phyloP scores from a whole-genome alignment of 2,888 invertebrate genomes.

The Athalia rosae region DNA sequence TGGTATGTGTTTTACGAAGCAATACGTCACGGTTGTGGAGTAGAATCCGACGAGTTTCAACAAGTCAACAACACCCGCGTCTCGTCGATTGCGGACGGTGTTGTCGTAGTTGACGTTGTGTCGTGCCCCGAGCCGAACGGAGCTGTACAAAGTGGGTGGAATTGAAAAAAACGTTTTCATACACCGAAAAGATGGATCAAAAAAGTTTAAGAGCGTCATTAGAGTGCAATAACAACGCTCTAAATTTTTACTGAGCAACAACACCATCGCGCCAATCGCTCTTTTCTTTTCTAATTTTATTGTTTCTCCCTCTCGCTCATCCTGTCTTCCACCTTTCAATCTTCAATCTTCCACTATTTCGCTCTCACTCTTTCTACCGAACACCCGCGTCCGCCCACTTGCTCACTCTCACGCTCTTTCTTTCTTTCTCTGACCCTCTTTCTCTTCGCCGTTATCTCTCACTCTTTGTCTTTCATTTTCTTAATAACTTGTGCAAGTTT shows the following conservation, averaged over 20 bases:
- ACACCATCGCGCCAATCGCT: slow-evolving; percentile 12
- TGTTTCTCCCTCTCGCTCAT: slow-evolving; percentile 14
- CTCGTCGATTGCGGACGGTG: slow-evolving; percentile 16
- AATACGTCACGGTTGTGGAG: background rate
- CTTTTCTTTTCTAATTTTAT: background rate
- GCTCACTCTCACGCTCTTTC: background rate
- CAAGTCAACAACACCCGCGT: slow-evolving; percentile 28
- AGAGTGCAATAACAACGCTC: background rate
- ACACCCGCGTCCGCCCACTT: background rate
- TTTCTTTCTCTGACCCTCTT: background rate
- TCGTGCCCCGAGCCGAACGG: slow-evolving; percentile 13
- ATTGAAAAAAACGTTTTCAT: background rate
- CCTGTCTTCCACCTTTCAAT: background rate
- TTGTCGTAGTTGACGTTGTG: background rate
- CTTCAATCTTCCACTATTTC: background rate
- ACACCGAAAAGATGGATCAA: slow-evolving; percentile 24
- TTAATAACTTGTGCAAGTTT: slow-evolving; percentile 38
- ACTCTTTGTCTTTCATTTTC: slow-evolving; percentile 35
- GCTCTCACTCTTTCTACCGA: background rate
- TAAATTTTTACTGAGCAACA: background rate
- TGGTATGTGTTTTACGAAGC: slow-evolving; percentile 9
- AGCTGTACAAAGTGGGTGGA: slow-evolving; percentile 24
- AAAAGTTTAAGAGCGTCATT: background rate
- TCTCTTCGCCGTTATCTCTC: background rate
- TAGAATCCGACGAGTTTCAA: slow-evolving; percentile 2